A percentile compares a stretch with the other conserved stretches of the same genome.
Evolutionary conservation across 2,888 invertebrate genomes (phyloP).

Genomic region (Heteromurus nitidus): DNA sequence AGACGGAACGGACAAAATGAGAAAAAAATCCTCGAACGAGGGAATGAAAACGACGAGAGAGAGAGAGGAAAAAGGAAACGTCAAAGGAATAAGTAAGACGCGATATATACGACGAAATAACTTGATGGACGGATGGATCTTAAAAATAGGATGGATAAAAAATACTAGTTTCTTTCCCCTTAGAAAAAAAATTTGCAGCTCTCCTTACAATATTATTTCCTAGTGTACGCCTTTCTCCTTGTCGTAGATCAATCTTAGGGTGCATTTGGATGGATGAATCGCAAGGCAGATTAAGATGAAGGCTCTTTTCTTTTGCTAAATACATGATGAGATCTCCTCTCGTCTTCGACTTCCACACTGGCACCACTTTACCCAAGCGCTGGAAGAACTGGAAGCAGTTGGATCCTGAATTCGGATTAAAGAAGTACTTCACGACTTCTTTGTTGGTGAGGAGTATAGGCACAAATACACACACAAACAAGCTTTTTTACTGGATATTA

Average conservation of each 20-base stretch:
- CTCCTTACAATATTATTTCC: neutral
- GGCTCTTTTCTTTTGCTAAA: neutral
- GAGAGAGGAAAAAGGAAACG: conserved; percentile 45
- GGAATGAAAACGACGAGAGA: neutral
- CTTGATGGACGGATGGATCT: conserved; percentile 36
- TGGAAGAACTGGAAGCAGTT: too few species aligned
- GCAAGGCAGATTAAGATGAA: conserved; percentile 15
- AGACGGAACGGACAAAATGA: conserved; percentile 3
- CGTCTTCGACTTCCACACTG: too few species aligned
- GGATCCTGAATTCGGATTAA: too few species aligned
- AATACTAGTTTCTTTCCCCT: neutral
- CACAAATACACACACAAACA: too few species aligned
- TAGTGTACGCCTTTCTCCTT: neutral
- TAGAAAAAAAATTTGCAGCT: neutral
- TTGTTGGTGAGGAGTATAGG: too few species aligned
- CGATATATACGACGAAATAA: conserved; percentile 31
- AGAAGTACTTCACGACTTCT: too few species aligned
- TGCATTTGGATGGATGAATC: conserved; percentile 15
- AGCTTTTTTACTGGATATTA: conserved; percentile 6
- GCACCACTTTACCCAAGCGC: too few species aligned
- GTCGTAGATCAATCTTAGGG: conserved; percentile 8
- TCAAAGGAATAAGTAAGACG: conserved; percentile 34
- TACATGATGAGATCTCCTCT: too few species aligned
- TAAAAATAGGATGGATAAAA: neutral
- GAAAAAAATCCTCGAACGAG: too few species aligned